Conservation (phyloP, 1,140 invertebrate genomes). For the Euwallacea fornicatus region DNA sequence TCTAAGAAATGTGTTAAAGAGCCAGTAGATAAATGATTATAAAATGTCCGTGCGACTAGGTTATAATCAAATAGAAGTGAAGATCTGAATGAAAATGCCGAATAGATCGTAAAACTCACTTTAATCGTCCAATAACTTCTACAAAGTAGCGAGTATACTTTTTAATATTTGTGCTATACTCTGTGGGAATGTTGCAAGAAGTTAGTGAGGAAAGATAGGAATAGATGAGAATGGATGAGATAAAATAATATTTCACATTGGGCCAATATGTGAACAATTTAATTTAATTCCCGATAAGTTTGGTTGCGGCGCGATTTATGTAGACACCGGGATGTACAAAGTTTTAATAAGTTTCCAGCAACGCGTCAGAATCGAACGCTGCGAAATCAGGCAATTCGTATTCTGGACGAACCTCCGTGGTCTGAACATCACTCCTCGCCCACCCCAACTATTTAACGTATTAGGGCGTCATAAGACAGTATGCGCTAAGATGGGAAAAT, state of each 20-base stretch:
- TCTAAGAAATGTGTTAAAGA: too few species aligned
- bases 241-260: background rate
- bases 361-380: constrained; percentile 23
- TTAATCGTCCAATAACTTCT: too few species aligned
- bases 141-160: too few species aligned
- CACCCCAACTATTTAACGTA: constrained; percentile 30
- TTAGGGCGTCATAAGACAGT: constrained; percentile 26
- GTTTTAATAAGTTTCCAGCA: constrained; percentile 26
- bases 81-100: too few species aligned
- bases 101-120: too few species aligned
- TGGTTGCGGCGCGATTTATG: constrained; percentile 6
- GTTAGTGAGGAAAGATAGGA: too few species aligned
- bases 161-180: too few species aligned
- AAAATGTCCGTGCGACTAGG: too few species aligned
- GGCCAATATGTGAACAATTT: background rate
- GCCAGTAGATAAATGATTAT: too few species aligned
- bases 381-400: constrained; percentile 30
- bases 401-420: constrained; percentile 12
- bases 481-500: constrained; percentile 10
- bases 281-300: background rate
- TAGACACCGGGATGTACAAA: constrained; percentile 19
- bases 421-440: constrained; percentile 27
- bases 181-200: too few species aligned
- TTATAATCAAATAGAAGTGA: too few species aligned
- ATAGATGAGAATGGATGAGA: too few species aligned